A percentile compares a stretch with the other conserved stretches of the same genome.
Evolutionary conservation across 2,113 vertebrate genomes (phyloP).

Genomic region (Onychostruthus taczanowskii): DNA sequence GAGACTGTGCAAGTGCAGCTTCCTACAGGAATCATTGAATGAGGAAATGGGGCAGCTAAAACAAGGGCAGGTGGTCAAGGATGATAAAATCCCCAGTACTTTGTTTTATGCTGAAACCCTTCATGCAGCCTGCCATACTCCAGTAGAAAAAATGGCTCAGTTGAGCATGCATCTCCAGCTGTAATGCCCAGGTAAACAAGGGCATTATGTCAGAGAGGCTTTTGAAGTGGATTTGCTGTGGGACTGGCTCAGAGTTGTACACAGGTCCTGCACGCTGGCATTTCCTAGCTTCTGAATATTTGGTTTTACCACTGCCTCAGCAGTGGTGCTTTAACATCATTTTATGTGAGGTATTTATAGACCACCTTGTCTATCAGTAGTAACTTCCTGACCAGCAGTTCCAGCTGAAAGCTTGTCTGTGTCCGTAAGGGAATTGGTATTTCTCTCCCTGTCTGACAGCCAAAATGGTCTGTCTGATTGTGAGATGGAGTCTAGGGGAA

Average conservation of each 20-base stretch:
- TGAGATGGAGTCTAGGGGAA: background rate
- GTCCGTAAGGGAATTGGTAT: background rate
- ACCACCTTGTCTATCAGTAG: background rate
- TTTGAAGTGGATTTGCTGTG: background rate
- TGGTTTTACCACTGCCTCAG: background rate
- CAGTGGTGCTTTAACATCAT: background rate
- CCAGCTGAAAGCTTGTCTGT: background rate
- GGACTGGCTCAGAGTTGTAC: background rate
- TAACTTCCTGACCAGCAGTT: background rate
- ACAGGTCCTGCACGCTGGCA: background rate
- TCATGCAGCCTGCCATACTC: rapidly evolving
- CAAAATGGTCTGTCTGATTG: background rate
- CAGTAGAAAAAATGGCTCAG: background rate
- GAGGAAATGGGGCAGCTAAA: background rate
- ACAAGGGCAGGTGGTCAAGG: background rate
- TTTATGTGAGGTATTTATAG: background rate
- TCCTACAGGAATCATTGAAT: background rate
- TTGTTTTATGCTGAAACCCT: background rate
- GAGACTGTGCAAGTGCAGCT: background rate
- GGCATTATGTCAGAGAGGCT: background rate
- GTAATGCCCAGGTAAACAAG: background rate
- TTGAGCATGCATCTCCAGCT: background rate
- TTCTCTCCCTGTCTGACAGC: background rate
- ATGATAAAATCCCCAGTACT: background rate
- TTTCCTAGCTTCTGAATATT: background rate